Evolutionary conservation across 2,888 invertebrate species (phyloP).

Genomic region (Eristalis intricaria): DNA sequence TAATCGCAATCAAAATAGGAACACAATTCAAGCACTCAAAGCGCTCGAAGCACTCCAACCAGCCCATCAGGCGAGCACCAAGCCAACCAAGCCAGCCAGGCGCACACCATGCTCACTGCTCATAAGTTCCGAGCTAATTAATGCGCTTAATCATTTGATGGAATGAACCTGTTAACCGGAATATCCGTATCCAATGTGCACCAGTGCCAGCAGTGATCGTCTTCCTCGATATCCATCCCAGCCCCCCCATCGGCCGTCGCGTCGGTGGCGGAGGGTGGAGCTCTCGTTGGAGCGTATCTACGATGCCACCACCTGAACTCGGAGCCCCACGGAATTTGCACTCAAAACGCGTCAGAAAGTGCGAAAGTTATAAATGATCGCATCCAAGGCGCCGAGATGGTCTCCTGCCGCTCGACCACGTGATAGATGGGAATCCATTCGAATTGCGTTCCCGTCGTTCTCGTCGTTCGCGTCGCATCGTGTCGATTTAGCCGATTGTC

Average conservation of each 20-base stretch:
- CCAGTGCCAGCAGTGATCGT: conserved; percentile 57
- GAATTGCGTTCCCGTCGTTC: conserved; percentile 19
- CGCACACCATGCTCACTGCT: conserved; percentile 46
- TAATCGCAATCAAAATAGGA: conserved; percentile 62
- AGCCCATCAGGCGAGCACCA: neutral
- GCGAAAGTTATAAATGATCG: conserved; percentile 60
- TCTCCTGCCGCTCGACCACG: conserved; percentile 43
- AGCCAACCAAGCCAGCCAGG: neutral
- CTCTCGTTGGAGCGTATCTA: conserved; percentile 51
- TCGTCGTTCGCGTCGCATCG: neutral
- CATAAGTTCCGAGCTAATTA: conserved; percentile 72
- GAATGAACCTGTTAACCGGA: conserved; percentile 69
- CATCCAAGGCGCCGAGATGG: conserved; percentile 55
- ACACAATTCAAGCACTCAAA: conserved; percentile 22
- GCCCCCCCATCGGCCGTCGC: neutral
- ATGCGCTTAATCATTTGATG: conserved; percentile 70
- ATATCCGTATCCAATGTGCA: conserved; percentile 72
- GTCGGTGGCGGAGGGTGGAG: neutral
- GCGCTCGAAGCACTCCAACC: neutral
- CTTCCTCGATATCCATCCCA: conserved; percentile 25
- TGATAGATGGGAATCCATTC: conserved; percentile 60
- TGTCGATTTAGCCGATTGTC: conserved; percentile 24
- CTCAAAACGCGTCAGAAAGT: conserved; percentile 14
- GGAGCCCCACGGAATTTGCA: neutral
- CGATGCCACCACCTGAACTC: neutral